A percentile compares a stretch with the other conserved stretches of the same genome.
Evolutionary conservation across 2,888 invertebrate species (phyloP).

Genomic region (Amphipyra tragopoginis): DNA sequence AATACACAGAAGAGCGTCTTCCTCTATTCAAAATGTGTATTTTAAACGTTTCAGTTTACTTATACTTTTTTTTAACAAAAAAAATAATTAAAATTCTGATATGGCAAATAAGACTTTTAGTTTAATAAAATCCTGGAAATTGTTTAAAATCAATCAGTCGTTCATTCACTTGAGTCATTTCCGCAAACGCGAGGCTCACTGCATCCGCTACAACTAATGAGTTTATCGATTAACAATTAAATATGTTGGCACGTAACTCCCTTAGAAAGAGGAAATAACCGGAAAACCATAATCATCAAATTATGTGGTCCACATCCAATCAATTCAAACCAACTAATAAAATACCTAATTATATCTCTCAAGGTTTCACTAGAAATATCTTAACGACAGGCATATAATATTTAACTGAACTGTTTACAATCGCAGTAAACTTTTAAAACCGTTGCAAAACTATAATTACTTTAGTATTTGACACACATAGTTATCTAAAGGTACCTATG

Average conservation of each 20-base stretch:
- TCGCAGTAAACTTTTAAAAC: slow-evolving; percentile 22
- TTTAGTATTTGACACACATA: slow-evolving; percentile 29
- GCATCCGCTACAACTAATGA: neutral
- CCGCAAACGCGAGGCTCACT: too few relatives aligned
- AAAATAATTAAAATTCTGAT: too few relatives aligned
- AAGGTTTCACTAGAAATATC: neutral
- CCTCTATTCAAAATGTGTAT: too few relatives aligned
- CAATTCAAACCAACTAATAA: neutral
- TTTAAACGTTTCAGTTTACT: too few relatives aligned
- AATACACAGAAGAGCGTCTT: too few relatives aligned
- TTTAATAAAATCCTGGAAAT: too few relatives aligned
- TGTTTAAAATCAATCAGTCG: too few relatives aligned
- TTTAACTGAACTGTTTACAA: slow-evolving; percentile 24
- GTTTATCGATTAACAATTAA: neutral
- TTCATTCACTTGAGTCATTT: too few relatives aligned
- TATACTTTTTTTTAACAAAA: too few relatives aligned
- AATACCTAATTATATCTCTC: neutral
- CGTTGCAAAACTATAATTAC: slow-evolving; percentile 38
- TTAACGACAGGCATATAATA: slow-evolving; percentile 3
- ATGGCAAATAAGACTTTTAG: too few relatives aligned
- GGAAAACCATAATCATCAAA: neutral
- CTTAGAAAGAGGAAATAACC: neutral
- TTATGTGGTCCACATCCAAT: neutral
- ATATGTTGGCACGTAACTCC: neutral
- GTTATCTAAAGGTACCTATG: slow-evolving; percentile 25